Evolutionary conservation across 2,797 vertebrate species (phyloP), one percentile per base, ranked within the genome.

Genomic region (Notolabrus celidotus): DNA sequence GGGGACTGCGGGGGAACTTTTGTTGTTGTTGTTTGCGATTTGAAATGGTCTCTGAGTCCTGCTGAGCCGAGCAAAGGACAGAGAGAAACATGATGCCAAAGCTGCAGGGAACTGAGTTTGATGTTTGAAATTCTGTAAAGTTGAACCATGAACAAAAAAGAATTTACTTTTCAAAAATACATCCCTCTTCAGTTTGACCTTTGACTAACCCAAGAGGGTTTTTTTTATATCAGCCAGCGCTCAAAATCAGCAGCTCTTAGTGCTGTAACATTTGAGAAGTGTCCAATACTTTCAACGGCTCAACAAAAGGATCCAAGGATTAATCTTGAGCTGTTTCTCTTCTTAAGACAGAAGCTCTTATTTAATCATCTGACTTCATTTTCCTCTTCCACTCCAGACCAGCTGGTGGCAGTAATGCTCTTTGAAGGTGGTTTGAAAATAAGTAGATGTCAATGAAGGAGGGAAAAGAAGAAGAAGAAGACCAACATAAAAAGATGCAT

Each of bases 31-130:
- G 10, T 41, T 45, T 25, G 10, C 66, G 51, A 59, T 42, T 29
- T 25, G 10, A 53, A 33, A 41, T 22, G 36, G 25, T 31, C 27
- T 17, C 10, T 60, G 34, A 57, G 14, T 25, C 20, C 45, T 47
- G 41, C 33, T 36, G 29, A 56, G 23, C 39, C 42, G 39, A 59
- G 7, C 43, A 5, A 23, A 27, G 46, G 50, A 52, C 12, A 46
- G 20, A 46, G 36, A 62, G 38, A n/a, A 45, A 50, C 19, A 20
- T 11, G 33, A 76, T 14, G 51, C 19, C 45, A 41, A 20, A 39
- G 50, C 25, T n/a, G 10, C 20, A 39, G 74, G 38, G 43, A 51
- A 58, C 39, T 17, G 8, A 45, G 25, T 25, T 31, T 41, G 9
- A 61, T 39, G 34, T 12, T 42, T 20, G 10, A 52, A n/a, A 41